phyloP scores from a whole-genome alignment of 2,113 vertebrate species.

The Phyllostomus hastatus region DNA sequence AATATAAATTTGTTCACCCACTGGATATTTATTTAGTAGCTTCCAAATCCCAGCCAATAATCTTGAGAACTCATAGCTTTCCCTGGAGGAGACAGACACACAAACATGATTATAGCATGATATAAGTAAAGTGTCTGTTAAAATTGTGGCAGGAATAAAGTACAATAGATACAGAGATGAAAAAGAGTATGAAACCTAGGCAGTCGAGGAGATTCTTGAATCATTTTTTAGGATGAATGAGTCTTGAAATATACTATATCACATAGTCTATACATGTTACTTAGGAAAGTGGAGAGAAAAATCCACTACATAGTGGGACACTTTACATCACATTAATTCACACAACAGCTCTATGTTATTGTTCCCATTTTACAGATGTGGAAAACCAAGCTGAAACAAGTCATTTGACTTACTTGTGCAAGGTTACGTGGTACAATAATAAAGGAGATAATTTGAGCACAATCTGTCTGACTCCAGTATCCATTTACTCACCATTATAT shows the following conservation, averaged over 20 bases:
- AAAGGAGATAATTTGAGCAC: neutral
- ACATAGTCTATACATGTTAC: neutral
- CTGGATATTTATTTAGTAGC: constrained; percentile 50
- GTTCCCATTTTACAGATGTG: neutral
- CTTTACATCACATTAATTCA: neutral
- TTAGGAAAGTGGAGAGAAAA: neutral
- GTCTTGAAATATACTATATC: neutral
- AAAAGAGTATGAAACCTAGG: neutral
- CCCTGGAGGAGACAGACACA: neutral
- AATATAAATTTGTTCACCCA: constrained; percentile 28
- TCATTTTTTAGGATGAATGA: neutral
- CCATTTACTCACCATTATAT: neutral
- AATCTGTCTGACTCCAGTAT: neutral
- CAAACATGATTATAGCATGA: neutral
- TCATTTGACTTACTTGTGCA: neutral
- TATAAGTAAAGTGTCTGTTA: neutral
- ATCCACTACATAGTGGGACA: neutral
- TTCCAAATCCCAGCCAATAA: constrained; percentile 24
- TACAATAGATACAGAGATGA: neutral
- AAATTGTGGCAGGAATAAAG: neutral
- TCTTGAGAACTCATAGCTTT: constrained; percentile 39
- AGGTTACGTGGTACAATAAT: neutral
- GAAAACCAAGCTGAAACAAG: constrained; percentile 26
- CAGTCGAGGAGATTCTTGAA: neutral
- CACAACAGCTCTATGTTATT: neutral